These are phyloP conservation scores for Ficedula albicollis DNA, from an alignment of 2,797 vertebrate species.

Conservation along the genomic window DNA sequence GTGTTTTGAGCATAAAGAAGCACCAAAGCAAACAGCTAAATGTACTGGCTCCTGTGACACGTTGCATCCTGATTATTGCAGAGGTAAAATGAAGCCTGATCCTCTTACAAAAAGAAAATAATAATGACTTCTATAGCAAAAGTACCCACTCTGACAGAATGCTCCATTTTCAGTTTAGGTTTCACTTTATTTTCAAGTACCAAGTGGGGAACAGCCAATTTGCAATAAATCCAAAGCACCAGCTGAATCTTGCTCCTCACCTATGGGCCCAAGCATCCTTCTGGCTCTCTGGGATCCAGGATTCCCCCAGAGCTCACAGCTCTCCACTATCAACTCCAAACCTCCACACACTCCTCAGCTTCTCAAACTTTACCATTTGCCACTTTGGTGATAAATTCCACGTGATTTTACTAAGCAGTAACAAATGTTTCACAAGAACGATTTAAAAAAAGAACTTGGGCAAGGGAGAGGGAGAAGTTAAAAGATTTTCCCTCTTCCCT, in stretches of 20 bases:
- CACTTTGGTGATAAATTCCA: not conserved
- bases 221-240: not conserved
- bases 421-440: not conserved
- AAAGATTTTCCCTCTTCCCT: not conserved
- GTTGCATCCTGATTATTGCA: not conserved
- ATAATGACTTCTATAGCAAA: not conserved
- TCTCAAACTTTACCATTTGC: not conserved
- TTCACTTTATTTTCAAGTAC: not conserved
- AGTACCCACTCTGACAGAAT: not conserved
- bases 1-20: not conserved
- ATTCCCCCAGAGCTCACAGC: not conserved
- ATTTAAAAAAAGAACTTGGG: not conserved
- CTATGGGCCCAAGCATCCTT: rapidly evolving
- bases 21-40: not conserved
- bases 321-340: not conserved
- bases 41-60: not conserved
- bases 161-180: not conserved
- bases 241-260: not conserved
- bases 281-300: not conserved
- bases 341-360: not conserved
- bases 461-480: not conserved
- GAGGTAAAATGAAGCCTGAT: not conserved
- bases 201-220: not conserved
- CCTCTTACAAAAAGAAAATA: not conserved
- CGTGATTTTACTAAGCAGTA: not conserved